phyloP scores from a whole-genome alignment of 1,140 invertebrate species.

The Scaptomyza graminum region DNA sequence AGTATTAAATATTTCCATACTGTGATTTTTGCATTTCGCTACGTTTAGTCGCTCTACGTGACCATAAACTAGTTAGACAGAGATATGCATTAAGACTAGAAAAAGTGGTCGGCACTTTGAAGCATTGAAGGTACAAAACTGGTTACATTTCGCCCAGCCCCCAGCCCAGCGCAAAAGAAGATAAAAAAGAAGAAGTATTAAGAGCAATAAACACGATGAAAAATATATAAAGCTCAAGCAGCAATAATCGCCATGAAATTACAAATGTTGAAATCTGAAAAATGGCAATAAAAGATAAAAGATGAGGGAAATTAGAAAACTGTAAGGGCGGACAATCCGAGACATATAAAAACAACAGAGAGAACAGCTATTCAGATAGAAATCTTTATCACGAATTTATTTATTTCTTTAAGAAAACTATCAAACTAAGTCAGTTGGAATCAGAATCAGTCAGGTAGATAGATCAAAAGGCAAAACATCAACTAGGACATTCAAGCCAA shows the following conservation, averaged over 20 bases:
- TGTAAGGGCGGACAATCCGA: conserved; percentile 49
- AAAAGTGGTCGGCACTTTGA: conserved; percentile 53
- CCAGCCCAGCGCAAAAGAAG: conserved; percentile 6
- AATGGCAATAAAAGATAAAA: conserved; percentile 60
- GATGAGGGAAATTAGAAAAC: conserved; percentile 63
- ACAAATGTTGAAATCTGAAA: conserved; percentile 70
- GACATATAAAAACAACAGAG: conserved; percentile 3
- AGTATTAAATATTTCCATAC: conserved; percentile 23
- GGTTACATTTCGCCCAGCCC: conserved; percentile 60
- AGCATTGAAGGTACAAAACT: conserved; percentile 69
- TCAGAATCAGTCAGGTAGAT: no score
- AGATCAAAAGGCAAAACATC: background rate
- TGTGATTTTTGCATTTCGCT: conserved; percentile 28
- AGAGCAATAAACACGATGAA: conserved; percentile 54
- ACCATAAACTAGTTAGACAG: conserved; percentile 75
- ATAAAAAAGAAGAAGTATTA: conserved; percentile 16
- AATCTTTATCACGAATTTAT: background rate
- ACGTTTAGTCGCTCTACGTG: conserved; percentile 23
- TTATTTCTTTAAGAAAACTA: no score
- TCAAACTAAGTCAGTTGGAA: no score
- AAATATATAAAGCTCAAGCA: conserved; percentile 28
- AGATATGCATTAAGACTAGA: conserved; percentile 68
- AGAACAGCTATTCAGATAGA: background rate
- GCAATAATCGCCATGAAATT: conserved; percentile 61
- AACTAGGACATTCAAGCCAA: background rate